Base-by-base conservation (phyloP, 2,888 invertebrate genomes). In the Pomacea canaliculata region DNA sequence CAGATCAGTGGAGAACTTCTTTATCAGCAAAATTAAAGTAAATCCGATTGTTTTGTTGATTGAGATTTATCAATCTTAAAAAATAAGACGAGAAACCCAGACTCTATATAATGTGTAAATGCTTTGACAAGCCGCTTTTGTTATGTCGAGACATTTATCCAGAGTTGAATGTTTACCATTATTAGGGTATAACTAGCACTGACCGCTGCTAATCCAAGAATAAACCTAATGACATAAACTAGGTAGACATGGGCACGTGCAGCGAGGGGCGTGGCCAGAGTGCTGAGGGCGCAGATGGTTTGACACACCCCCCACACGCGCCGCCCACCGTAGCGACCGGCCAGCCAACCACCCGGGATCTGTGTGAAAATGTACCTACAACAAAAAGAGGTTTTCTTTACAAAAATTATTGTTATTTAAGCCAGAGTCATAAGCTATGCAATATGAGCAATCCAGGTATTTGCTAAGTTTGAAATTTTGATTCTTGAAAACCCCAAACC, bases 121-220 rank as follows among this genome's bases (percentile, higher is more conserved):
- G 23, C 23, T 23, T 23, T 23, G 23, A 37, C 37, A 37, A 37
- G 37, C 37, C 5, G 1, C 37, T 37, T 37, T 37, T 37, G 37
- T 8, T 46, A 46, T 18, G 48, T 67, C 18, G 48, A 37, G 67
- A 67, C 48, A 19, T 46, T 67, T 37, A 12, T 67, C 46, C 12
- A 46, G 37, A 37, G 37, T 37, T 16, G 12, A 10, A 67, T 67
- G 37, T 46, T 67, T 37, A 37, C 9, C 8, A 67, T 37, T 16
- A 37, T 10, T 18, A 67, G 37, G 9, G 48, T 67, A 37, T 91
- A 85, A 78, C 92, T 91, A 0, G 92, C 92, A 77, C 91, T 89
- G 2, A 92, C 89, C 0, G 92, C 91, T 7, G 85, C 75, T 0
- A 92, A 92, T 46, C 85, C 89, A 0, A 91, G 63, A 59, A 93